phyloP scores from a whole-genome alignment of 2,113 vertebrate genomes.

The Python bivittatus region DNA sequence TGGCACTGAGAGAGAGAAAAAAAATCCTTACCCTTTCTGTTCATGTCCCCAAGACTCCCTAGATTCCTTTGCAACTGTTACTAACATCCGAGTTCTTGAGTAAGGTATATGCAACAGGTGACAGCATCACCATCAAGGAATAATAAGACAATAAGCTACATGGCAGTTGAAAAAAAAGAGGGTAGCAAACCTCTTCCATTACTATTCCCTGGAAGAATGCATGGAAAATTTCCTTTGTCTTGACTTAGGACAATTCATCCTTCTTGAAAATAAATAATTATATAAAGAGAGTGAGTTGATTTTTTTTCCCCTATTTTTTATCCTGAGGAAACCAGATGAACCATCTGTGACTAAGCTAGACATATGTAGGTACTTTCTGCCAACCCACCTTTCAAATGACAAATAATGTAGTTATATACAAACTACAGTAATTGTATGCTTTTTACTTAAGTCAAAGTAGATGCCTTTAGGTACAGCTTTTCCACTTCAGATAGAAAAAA shows the following conservation, averaged over 20 bases:
- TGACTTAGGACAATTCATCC: neutral
- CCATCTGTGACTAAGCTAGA: neutral
- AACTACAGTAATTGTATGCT: neutral
- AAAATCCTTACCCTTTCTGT: neutral
- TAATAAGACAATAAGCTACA: neutral
- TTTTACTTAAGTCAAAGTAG: neutral
- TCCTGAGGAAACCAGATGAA: neutral
- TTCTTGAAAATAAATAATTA: neutral
- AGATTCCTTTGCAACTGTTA: neutral
- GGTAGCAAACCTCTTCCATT: neutral
- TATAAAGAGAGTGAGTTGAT: neutral
- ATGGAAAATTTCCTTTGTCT: neutral
- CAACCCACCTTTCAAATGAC: neutral
- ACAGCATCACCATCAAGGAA: neutral
- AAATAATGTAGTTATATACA: neutral
- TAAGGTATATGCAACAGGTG: neutral
- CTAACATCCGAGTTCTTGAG: neutral
- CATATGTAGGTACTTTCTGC: neutral
- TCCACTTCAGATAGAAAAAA: constrained; percentile 45
- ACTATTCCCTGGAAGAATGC: neutral
- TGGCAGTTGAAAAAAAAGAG: neutral
- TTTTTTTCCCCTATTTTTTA: neutral
- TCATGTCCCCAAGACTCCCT: neutral
- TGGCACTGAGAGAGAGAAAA: neutral
- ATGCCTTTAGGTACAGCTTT: neutral